These are phyloP conservation scores for Passer montanus DNA, from an alignment of 2,113 vertebrate genomes.

Conservation along the genomic window DNA sequence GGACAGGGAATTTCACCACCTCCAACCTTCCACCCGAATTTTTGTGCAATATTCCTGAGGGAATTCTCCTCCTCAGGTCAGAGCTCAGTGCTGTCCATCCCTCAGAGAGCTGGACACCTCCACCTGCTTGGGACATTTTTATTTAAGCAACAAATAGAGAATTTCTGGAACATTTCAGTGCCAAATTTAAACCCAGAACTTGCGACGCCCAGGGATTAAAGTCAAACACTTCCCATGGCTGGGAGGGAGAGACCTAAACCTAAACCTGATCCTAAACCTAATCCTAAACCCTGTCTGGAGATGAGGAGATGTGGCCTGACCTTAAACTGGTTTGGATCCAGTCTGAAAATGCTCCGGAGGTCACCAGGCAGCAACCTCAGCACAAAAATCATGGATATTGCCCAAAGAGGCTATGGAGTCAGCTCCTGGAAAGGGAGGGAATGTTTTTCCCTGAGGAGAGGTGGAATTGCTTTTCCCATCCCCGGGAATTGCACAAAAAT, in stretches of 20 bases:
- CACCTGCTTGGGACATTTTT: fast-evolving
- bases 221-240: background rate
- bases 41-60: background rate
- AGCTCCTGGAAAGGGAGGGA: background rate
- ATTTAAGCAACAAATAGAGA: background rate
- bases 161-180: background rate
- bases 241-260: background rate
- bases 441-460: background rate
- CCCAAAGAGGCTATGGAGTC: background rate
- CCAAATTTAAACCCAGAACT: background rate
- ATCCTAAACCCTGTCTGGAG: background rate
- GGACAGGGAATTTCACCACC: background rate
- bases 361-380: background rate
- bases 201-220: background rate
- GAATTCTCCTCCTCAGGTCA: background rate
- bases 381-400: background rate
- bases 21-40: background rate
- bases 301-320: background rate
- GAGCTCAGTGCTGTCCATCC: background rate
- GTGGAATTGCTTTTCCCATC: background rate
- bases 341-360: background rate
- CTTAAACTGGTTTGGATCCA: background rate
- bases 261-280: background rate
- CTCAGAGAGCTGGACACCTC: background rate
- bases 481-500: background rate